These are phyloP conservation scores for Ptychodera flava DNA, from an alignment of 35 echinoderm and acorn worm species.

Conservation along the genomic window DNA sequence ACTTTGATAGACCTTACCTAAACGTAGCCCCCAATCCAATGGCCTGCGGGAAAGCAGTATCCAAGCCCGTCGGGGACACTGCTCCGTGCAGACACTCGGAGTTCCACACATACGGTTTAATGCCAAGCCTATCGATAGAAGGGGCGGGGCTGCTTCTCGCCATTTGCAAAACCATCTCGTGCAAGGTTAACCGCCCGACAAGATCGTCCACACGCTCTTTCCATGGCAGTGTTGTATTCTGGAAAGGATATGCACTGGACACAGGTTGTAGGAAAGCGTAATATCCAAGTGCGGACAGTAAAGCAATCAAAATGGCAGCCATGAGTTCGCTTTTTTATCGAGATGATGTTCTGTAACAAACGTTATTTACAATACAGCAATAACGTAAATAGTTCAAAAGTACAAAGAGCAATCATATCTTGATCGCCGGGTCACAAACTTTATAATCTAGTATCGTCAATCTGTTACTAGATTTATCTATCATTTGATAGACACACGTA, in stretches of 20 bases:
- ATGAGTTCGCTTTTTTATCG: too few relatives aligned
- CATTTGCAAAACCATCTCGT: conserved; percentile 78
- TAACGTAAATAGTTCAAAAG: too few relatives aligned
- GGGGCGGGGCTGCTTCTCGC: conserved; percentile 80
- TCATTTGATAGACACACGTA: too few relatives aligned
- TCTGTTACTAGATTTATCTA: too few relatives aligned
- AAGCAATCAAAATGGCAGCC: neutral
- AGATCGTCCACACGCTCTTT: conserved; percentile 73
- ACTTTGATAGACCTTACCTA: too few relatives aligned
- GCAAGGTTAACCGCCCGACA: conserved; percentile 47
- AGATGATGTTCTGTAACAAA: too few relatives aligned
- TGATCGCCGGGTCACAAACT: too few relatives aligned
- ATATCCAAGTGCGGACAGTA: neutral
- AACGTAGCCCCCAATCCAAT: conserved; percentile 81
- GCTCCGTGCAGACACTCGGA: conserved; percentile 88
- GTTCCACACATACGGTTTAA: conserved; percentile 73
- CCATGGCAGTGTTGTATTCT: conserved; percentile 74
- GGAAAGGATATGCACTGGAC: conserved; percentile 43
- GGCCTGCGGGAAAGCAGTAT: conserved; percentile 84
- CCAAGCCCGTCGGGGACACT: conserved; percentile 51
- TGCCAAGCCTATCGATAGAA: conserved; percentile 53
- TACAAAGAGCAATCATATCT: too few relatives aligned
- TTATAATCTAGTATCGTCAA: too few relatives aligned
- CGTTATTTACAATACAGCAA: too few relatives aligned
- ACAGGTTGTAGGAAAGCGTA: neutral